Evolutionary conservation across 2,888 invertebrate genomes (phyloP).

Genomic region (Heliconius charithonia): DNA sequence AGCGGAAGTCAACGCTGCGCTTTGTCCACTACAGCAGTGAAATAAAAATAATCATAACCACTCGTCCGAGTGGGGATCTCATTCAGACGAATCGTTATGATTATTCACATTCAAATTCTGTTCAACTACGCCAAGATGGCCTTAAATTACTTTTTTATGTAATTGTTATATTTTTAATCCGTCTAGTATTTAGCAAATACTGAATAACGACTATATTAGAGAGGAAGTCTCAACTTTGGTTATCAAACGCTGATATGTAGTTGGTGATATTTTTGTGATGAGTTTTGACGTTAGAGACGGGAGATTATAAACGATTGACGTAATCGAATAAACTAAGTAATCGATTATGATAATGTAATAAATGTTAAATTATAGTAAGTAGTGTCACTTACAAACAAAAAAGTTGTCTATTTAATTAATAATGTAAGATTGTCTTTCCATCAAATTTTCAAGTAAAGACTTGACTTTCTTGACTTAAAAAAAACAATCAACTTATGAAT

Average conservation of each 20-base stretch:
- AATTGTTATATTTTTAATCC: not conserved
- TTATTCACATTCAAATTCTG: too few relatives aligned
- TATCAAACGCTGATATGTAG: not conserved
- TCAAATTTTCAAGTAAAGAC: not conserved
- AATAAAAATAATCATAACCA: too few relatives aligned
- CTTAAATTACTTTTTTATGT: not conserved
- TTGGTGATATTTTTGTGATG: constrained; percentile 37
- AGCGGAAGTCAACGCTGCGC: too few relatives aligned
- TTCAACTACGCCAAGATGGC: too few relatives aligned
- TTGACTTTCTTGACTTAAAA: not conserved
- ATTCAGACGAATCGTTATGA: too few relatives aligned
- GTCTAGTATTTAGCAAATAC: too few relatives aligned
- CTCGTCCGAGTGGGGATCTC: too few relatives aligned
- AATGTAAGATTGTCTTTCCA: not conserved
- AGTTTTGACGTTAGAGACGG: constrained; percentile 23
- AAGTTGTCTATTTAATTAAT: not conserved
- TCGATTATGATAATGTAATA: not conserved
- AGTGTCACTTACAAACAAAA: not conserved
- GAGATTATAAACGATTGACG: not conserved
- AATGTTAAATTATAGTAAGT: constrained; percentile 9
- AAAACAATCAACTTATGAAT: not conserved
- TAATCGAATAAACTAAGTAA: constrained; percentile 9
- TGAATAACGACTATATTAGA: constrained; percentile 3
- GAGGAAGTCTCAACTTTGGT: constrained; percentile 10
- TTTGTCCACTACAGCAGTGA: too few relatives aligned